These are phyloP conservation scores for Alloscopus bannaensis DNA, from an alignment of 2,888 invertebrate species.

Conservation along the genomic window DNA sequence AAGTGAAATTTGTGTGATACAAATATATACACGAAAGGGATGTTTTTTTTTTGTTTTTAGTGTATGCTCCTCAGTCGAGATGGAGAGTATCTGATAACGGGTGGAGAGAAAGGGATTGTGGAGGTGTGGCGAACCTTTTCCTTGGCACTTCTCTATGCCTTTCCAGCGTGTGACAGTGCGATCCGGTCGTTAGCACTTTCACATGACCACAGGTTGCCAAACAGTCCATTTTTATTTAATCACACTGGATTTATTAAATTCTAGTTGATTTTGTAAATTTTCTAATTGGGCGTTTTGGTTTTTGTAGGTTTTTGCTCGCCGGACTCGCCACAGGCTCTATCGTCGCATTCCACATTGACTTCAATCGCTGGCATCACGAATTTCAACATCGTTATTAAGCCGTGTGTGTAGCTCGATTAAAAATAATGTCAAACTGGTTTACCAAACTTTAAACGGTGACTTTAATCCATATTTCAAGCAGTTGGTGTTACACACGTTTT, in stretches of 20 bases:
- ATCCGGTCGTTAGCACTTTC: slow-evolving; percentile 95
- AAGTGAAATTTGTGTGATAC: neutral
- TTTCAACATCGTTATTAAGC: slow-evolving; percentile 92
- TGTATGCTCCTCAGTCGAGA: slow-evolving; percentile 95
- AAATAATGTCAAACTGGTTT: no score
- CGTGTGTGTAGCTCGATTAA: neutral
- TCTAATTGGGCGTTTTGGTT: slow-evolving; percentile 10
- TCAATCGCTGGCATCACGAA: slow-evolving; percentile 98
- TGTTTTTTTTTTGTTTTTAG: slow-evolving; percentile 79
- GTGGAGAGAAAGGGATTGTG: slow-evolving; percentile 97
- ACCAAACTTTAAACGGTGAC: no score
- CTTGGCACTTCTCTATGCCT: slow-evolving; percentile 96
- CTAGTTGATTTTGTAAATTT: neutral
- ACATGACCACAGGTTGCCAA: slow-evolving; percentile 94
- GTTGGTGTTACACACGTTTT: no score
- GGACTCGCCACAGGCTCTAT: slow-evolving; percentile 98
- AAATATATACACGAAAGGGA: no score
- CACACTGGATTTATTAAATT: neutral
- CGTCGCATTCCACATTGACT: slow-evolving; percentile 99
- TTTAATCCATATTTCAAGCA: no score
- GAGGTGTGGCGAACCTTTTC: slow-evolving; percentile 99
- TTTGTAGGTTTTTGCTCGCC: slow-evolving; percentile 93
- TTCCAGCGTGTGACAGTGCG: slow-evolving; percentile 97
- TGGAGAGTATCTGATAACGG: slow-evolving; percentile 98
- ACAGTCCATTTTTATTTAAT: neutral